phyloP scores from a whole-genome alignment of 2,888 invertebrate genomes.

The Parnassius apollo region DNA sequence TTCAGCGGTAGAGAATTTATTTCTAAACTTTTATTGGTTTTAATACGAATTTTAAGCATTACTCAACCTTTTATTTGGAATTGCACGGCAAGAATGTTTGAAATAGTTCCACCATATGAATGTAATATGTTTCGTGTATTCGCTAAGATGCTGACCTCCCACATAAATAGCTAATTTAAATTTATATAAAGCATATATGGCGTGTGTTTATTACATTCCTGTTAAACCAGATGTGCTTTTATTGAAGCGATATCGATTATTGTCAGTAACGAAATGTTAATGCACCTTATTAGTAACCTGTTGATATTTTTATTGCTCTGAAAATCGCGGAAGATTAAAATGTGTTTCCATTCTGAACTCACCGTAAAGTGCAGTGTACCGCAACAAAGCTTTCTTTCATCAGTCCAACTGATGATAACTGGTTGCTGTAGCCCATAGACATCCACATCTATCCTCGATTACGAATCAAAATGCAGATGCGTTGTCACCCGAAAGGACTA shows the following conservation, averaged over 20 bases:
- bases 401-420: too few relatives aligned
- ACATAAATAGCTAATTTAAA: not conserved
- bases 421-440: too few relatives aligned
- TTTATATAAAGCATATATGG: slow-evolving; percentile 4
- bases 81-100: not conserved
- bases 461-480: too few relatives aligned
- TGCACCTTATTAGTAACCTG: not conserved
- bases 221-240: not conserved
- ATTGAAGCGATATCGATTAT: not conserved
- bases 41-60: too few relatives aligned
- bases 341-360: not conserved
- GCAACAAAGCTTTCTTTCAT: too few relatives aligned
- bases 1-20: too few relatives aligned
- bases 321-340: slow-evolving; percentile 13
- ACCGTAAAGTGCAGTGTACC: not conserved
- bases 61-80: not conserved
- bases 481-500: too few relatives aligned
- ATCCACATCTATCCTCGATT: too few relatives aligned
- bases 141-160: not conserved
- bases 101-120: not conserved
- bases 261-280: not conserved
- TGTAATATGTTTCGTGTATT: not conserved
- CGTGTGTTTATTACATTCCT: slow-evolving; percentile 3
- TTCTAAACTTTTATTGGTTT: too few relatives aligned
- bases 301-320: slow-evolving; percentile 1